Evolutionary conservation across 1,140 invertebrate genomes (phyloP), one percentile per base, ranked within the genome.

Genomic region (Pogonus chalceus): DNA sequence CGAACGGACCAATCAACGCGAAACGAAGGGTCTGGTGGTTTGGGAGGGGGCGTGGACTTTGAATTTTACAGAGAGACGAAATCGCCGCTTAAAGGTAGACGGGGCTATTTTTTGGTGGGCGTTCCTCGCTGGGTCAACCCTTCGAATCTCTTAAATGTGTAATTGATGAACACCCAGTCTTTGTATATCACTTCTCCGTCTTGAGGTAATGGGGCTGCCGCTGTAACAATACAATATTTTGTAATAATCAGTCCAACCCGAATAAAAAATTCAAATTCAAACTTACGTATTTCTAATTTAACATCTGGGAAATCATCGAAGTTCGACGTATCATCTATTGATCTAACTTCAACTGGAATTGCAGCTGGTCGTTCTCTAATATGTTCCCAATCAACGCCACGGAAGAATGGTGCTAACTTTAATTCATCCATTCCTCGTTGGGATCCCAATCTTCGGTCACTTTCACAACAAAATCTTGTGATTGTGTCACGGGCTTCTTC

Each of bases 291-390:
- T 79, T 96, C 93, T 49, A 98, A 79, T 74, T 98, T 96, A 60
- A 97, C 94, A 73, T 99, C 93, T 10, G 96, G 96, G 77, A 99
- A 99, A 62, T 99, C 96, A 76, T 99, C 97, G 74, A 99, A 99
- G 76, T 99, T 99, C 56, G 95, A 98, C 37, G 97, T 99, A 72
- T 99, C 97, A 69, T 96, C 90, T 59, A 95, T 92, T 52, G 89
- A 89, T 65, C 84, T 82, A 55, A 97, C 92, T 69, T 95, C 90
- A 22, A 98, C 92, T 46, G 91, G 85, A 74, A 98, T 98, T 58
- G 96, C 95, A 54, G 97, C 92, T 48, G 97, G 96, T 57, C 96
- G 79, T 69, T 99, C 96, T 58, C 96, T 84, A 63, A 91, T 95
- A 72, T 96, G 92, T 62, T 91, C 89, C 92, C 93, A 96, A 72